Conservation (phyloP, 92 coral and sea anemone species). For the Porites evermanni region DNA sequence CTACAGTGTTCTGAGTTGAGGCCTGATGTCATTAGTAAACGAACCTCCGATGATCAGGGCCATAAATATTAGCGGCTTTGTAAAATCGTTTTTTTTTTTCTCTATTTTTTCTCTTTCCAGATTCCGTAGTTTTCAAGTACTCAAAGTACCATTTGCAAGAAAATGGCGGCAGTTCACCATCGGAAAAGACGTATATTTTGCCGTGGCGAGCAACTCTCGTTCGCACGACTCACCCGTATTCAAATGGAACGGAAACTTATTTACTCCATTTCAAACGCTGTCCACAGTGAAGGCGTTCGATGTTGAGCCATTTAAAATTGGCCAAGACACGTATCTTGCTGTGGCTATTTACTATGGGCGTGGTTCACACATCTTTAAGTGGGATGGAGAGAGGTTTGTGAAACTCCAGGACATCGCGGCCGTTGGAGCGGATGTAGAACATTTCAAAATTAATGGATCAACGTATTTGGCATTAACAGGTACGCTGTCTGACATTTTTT, state of each 20-base stretch:
- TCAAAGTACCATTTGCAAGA: slow-evolving; percentile 80
- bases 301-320: slow-evolving; percentile 82
- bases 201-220: slow-evolving; percentile 83
- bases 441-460: slow-evolving; percentile 74
- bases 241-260: slow-evolving; percentile 79
- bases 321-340: slow-evolving; percentile 73
- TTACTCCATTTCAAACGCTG: slow-evolving; percentile 73
- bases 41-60: too few relatives aligned
- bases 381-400: slow-evolving; percentile 84
- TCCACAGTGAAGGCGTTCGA: slow-evolving; percentile 82
- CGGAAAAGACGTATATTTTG: slow-evolving; percentile 79
- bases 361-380: slow-evolving; percentile 82
- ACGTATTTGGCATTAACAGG: slow-evolving; percentile 86
- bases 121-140: slow-evolving; percentile 77
- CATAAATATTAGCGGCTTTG: background rate
- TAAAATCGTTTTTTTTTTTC: background rate
- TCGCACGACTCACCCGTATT: slow-evolving; percentile 80
- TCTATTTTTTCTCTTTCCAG: slow-evolving; percentile 32
- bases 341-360: slow-evolving; percentile 83
- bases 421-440: slow-evolving; percentile 88
- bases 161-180: slow-evolving; percentile 89
- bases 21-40: too few relatives aligned
- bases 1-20: too few relatives aligned
- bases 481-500: background rate
- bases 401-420: slow-evolving; percentile 82